Conservation (phyloP, 2,113 vertebrate species). For the Mirza zaza region DNA sequence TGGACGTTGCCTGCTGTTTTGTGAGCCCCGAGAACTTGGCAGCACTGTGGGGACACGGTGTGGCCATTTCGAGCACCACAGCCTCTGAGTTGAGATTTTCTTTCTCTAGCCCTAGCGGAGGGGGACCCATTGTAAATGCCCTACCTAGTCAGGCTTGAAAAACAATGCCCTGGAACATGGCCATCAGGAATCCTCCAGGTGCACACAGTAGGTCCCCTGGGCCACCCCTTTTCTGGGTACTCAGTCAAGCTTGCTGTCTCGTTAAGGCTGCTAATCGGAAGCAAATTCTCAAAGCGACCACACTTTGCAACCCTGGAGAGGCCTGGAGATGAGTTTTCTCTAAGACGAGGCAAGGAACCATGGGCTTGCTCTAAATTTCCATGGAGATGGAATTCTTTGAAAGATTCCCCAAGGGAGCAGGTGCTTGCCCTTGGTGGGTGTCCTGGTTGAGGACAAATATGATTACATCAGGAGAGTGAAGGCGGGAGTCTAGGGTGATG, state of each 20-base stretch:
- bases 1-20: neutral
- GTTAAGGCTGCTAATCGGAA: neutral
- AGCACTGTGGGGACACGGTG: constrained; percentile 81
- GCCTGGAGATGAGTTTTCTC: neutral
- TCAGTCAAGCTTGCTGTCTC: neutral
- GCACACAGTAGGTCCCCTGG: neutral
- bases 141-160: neutral
- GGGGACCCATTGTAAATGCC: neutral
- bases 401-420: neutral
- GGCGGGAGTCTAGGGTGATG: accelerated
- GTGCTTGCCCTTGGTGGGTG: no score
- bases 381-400: neutral
- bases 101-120: neutral
- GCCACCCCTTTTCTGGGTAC: neutral
- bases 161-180: neutral
- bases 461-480: neutral
- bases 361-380: neutral
- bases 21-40: neutral
- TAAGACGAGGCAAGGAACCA: neutral
- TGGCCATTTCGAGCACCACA: constrained; percentile 64
- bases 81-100: neutral
- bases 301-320: neutral
- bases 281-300: neutral
- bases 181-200: neutral
- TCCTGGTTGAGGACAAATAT: no score